Evolutionary conservation across 2,888 invertebrate species (phyloP).

Genomic region (Hetaerina titia): DNA sequence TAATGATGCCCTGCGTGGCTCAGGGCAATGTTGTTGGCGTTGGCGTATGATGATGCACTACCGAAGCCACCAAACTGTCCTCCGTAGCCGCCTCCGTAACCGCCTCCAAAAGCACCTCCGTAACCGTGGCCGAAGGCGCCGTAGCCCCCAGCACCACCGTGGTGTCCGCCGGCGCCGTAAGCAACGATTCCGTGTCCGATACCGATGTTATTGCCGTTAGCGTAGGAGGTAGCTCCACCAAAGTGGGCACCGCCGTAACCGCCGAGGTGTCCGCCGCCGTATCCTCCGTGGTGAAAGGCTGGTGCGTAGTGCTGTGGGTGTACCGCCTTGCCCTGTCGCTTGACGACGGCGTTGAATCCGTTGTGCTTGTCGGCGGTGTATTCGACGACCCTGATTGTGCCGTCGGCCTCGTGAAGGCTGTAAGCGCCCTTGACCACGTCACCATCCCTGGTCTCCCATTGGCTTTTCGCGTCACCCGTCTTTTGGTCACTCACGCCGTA

Average conservation of each 20-base stretch:
- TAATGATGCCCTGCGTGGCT: neutral
- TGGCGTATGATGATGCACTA: neutral
- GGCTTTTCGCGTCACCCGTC: constrained; percentile 85
- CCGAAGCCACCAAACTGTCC: neutral
- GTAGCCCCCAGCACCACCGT: neutral
- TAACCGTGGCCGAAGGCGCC: neutral
- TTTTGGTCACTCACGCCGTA: constrained; percentile 86
- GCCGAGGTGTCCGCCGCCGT: neutral
- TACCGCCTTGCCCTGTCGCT: neutral
- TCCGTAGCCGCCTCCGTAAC: neutral
- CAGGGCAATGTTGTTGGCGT: neutral
- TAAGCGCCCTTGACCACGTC: constrained; percentile 86
- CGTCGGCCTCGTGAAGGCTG: constrained; percentile 83
- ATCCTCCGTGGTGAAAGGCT: neutral
- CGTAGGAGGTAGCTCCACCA: neutral
- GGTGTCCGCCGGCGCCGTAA: neutral
- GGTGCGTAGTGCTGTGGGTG: neutral
- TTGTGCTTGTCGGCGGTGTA: constrained; percentile 79
- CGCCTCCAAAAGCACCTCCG: neutral
- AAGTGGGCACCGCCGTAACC: neutral
- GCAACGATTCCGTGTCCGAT: neutral
- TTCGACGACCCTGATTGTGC: constrained; percentile 81
- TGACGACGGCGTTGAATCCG: constrained; percentile 81
- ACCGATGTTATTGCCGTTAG: neutral
- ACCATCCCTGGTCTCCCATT: constrained; percentile 84